Conservation (phyloP, 2,888 invertebrate species). For the Amphipyra tragopoginis region DNA sequence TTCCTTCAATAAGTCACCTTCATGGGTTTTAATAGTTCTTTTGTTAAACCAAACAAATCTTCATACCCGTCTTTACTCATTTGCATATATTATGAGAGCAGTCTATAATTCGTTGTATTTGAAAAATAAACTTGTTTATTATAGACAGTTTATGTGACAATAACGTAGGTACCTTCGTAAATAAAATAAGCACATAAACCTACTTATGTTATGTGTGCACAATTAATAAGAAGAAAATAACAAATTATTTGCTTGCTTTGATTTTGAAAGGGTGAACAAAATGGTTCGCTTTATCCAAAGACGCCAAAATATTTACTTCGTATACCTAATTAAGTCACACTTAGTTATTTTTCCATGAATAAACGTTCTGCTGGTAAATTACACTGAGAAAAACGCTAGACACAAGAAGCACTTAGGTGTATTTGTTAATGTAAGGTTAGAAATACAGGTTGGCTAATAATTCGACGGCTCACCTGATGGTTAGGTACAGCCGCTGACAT, state of each 20-base stretch:
- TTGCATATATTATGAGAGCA: constrained; percentile 1
- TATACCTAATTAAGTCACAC: too few species aligned
- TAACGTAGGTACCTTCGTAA: constrained; percentile 10
- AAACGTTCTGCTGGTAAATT: too few species aligned
- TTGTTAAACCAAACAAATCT: background rate
- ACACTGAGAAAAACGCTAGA: too few species aligned
- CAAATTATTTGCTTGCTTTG: background rate
- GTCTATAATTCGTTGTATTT: background rate
- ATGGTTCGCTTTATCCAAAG: too few species aligned
- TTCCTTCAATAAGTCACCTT: background rate
- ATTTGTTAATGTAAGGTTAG: too few species aligned
- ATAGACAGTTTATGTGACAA: constrained; percentile 21
- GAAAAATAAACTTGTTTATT: constrained; percentile 33
- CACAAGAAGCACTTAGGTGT: too few species aligned
- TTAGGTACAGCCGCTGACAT: too few species aligned
- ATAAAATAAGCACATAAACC: constrained; percentile 31
- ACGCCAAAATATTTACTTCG: too few species aligned
- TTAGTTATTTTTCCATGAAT: too few species aligned
- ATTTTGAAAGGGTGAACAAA: constrained; percentile 28
- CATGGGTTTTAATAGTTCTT: background rate
- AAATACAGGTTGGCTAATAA: too few species aligned
- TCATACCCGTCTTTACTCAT: constrained; percentile 2
- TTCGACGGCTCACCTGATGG: too few species aligned
- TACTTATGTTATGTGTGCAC: constrained; percentile 19
- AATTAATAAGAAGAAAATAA: constrained; percentile 30